Conservation (phyloP, 2,797 vertebrate species). For the Syngnathus acus region DNA sequence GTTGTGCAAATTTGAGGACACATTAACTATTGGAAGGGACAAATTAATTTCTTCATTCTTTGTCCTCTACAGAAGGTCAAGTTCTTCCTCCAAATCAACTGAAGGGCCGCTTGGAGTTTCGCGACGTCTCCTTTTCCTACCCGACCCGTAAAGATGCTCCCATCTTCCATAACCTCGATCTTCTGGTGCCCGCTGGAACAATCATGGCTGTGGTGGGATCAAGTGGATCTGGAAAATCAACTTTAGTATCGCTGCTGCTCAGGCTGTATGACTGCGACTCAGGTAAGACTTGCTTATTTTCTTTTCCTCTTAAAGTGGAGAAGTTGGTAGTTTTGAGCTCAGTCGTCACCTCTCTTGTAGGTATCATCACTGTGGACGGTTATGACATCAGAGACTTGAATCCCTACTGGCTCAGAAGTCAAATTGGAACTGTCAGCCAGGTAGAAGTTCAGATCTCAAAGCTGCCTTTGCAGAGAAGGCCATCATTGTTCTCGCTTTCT, state of each 20-base stretch:
- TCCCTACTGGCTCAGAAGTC: slow-evolving; percentile 85
- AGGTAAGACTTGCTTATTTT: slow-evolving; percentile 29
- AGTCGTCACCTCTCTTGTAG: slow-evolving; percentile 49
- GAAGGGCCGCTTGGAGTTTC: slow-evolving; percentile 83
- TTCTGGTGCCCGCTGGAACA: slow-evolving; percentile 83
- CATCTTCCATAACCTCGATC: slow-evolving; percentile 82
- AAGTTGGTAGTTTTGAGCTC: not conserved
- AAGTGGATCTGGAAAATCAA: slow-evolving; percentile 93
- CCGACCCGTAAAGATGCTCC: slow-evolving; percentile 80
- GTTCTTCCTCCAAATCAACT: slow-evolving; percentile 71
- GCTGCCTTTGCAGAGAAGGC: not conserved
- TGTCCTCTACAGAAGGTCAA: slow-evolving; percentile 72
- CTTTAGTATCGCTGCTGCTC: slow-evolving; percentile 85
- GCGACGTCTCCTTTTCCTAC: slow-evolving; percentile 80
- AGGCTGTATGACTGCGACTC: slow-evolving; percentile 79
- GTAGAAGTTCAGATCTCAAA: slow-evolving; percentile 50
- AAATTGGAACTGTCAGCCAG: slow-evolving; percentile 95
- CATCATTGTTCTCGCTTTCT: not conserved
- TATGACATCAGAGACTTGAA: slow-evolving; percentile 83
- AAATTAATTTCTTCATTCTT: not conserved
- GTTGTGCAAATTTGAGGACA: too few species aligned
- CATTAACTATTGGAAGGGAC: too few species aligned
- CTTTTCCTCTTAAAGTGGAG: not conserved
- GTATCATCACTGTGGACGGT: slow-evolving; percentile 80
- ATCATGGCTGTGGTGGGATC: slow-evolving; percentile 89